A percentile compares a stretch with the other conserved stretches of the same genome.
phyloP scores from a whole-genome alignment of 30 jellyfish, hydroid and myxozoan species.

The Aurelia aurita region DNA sequence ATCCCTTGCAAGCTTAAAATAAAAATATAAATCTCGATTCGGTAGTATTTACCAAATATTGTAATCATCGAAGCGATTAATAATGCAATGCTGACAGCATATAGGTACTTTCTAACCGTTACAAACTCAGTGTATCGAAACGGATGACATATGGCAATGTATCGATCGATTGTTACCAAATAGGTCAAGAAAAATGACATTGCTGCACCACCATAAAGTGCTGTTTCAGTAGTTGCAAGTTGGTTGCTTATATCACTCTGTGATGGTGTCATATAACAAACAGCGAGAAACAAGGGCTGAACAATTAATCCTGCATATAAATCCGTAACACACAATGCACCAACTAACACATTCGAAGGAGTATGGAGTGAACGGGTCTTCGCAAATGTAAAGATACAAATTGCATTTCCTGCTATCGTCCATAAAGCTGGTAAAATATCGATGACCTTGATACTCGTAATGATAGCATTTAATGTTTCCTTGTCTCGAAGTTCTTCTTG shows the following conservation, averaged over 20 bases:
- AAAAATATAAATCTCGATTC: background rate
- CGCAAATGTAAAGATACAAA: background rate
- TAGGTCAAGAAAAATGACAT: slow-evolving; percentile 2
- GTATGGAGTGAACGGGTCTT: slow-evolving; percentile 8
- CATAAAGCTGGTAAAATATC: background rate
- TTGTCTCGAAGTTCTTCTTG: no score
- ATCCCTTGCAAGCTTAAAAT: background rate
- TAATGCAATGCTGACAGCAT: background rate
- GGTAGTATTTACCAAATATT: background rate
- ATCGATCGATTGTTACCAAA: slow-evolving; percentile 6
- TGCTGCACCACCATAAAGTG: background rate
- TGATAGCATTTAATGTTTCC: no score
- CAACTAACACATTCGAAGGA: slow-evolving; percentile 6
- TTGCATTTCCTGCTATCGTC: background rate
- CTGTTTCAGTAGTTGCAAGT: background rate
- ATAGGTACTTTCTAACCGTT: background rate
- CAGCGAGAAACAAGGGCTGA: background rate
- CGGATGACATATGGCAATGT: slow-evolving; percentile 16
- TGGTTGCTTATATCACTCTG: background rate
- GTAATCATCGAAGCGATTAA: background rate
- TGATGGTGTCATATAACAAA: background rate
- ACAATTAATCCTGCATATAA: background rate
- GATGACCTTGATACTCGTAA: background rate
- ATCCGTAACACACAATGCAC: background rate
- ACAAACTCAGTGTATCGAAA: background rate